Percentiles rank a stretch among this genome's conserved stretches.
Conservation (phyloP, 2,888 invertebrate species). For the Eristalinus aeneus region DNA sequence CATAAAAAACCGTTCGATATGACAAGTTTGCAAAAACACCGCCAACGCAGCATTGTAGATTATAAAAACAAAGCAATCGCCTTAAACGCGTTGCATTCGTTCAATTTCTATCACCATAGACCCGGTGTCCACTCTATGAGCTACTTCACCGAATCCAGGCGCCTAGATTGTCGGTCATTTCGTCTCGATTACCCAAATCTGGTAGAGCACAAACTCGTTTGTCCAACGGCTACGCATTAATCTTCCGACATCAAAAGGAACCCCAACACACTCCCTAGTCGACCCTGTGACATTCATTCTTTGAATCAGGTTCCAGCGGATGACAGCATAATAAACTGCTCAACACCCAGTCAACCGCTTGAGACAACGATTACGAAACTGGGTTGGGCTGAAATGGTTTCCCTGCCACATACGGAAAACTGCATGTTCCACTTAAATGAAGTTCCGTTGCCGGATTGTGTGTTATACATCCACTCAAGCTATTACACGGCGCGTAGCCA, state of each 20-base stretch:
- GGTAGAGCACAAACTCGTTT: not conserved
- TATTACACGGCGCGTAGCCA: conserved; percentile 48
- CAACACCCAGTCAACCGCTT: not conserved
- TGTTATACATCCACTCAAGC: conserved; percentile 13
- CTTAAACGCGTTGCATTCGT: no score
- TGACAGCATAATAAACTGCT: not conserved
- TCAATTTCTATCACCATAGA: not conserved
- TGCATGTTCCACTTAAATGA: conserved; percentile 37
- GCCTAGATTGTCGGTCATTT: not conserved
- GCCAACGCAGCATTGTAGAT: no score
- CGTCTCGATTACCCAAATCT: not conserved
- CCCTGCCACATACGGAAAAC: not conserved
- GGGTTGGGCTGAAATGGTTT: conserved; percentile 30
- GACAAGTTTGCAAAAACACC: no score
- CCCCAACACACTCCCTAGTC: not conserved
- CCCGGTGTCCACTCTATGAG: not conserved
- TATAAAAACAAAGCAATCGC: no score
- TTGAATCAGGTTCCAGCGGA: not conserved
- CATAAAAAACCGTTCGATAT: no score
- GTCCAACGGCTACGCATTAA: not conserved
- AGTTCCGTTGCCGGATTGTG: conserved; percentile 40
- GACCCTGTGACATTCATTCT: not conserved
- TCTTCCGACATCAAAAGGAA: not conserved
- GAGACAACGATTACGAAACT: conserved; percentile 71
- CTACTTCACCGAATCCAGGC: not conserved